Evolutionary conservation across 2,888 invertebrate species (phyloP).

Genomic region (Amphimallon solstitiale): DNA sequence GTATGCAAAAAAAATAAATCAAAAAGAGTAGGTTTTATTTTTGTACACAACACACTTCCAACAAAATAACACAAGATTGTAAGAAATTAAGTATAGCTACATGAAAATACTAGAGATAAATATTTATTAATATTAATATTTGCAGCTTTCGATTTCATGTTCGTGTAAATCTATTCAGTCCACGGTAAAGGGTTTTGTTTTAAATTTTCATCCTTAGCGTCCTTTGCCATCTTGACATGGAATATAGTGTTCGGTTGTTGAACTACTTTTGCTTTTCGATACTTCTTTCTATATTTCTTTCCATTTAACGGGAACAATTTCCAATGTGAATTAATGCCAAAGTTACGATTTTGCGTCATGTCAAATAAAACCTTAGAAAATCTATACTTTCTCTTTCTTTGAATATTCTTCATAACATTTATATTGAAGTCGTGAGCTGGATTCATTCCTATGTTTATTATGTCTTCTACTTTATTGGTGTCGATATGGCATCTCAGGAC

Average conservation of each 20-base stretch:
- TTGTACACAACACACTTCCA: too few species aligned
- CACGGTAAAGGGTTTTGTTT: constrained; percentile 35
- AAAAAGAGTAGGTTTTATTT: too few species aligned
- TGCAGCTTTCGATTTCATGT: too few species aligned
- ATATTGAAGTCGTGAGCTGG: constrained; percentile 72
- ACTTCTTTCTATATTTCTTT: constrained; percentile 41
- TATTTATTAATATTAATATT: too few species aligned
- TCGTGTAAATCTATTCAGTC: constrained; percentile 25
- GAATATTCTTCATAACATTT: constrained; percentile 60
- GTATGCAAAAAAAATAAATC: too few species aligned
- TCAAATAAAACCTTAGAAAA: constrained; percentile 56
- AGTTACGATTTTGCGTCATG: constrained; percentile 57
- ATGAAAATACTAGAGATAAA: too few species aligned
- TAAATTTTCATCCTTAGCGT: not conserved
- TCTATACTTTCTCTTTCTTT: constrained; percentile 52
- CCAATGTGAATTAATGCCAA: constrained; percentile 57
- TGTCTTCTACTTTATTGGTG: constrained; percentile 54
- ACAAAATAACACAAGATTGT: too few species aligned
- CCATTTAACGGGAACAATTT: constrained; percentile 53
- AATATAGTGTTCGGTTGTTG: constrained; percentile 20
- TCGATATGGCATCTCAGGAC: constrained; percentile 73
- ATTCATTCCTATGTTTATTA: constrained; percentile 71
- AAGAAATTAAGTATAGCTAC: too few species aligned
- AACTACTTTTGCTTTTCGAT: constrained; percentile 31
- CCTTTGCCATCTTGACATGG: constrained; percentile 9